A percentile compares a stretch with the other conserved stretches of the same genome.
phyloP scores from a whole-genome alignment of 2,888 invertebrate species.

The Pyrochroa serraticornis region DNA sequence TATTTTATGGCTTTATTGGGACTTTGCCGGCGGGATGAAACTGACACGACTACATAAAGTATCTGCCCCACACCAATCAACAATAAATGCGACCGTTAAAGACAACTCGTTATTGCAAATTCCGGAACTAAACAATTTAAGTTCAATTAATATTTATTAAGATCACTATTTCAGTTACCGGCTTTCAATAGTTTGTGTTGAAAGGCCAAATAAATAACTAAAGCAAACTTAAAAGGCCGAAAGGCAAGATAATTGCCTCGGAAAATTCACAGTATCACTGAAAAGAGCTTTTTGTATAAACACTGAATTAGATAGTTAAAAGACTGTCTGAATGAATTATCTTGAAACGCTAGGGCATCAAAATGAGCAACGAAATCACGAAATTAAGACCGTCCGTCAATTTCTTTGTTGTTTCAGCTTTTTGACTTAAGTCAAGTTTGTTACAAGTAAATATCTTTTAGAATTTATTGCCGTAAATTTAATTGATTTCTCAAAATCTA shows the following conservation, averaged over 20 bases:
- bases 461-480: too few species aligned
- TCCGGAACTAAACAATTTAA: too few species aligned
- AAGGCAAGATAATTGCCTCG: too few species aligned
- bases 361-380: background rate
- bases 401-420: too few species aligned
- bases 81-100: slow-evolving; percentile 18
- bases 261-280: too few species aligned
- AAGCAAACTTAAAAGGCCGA: too few species aligned
- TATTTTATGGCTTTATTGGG: slow-evolving; percentile 36
- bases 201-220: too few species aligned
- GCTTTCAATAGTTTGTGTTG: too few species aligned
- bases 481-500: too few species aligned
- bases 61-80: slow-evolving; percentile 9
- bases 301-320: background rate
- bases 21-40: slow-evolving; percentile 31
- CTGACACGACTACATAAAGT: slow-evolving; percentile 6
- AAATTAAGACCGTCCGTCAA: background rate
- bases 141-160: background rate
- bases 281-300: background rate
- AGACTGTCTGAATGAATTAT: slow-evolving; percentile 4
- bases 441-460: too few species aligned
- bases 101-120: background rate
- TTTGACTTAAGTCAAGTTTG: too few species aligned
- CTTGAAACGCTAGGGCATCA: slow-evolving; percentile 5
- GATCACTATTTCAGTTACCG: background rate